phyloP scores from a whole-genome alignment of 2,888 invertebrate genomes.

The Tricholauxania praeusta region DNA sequence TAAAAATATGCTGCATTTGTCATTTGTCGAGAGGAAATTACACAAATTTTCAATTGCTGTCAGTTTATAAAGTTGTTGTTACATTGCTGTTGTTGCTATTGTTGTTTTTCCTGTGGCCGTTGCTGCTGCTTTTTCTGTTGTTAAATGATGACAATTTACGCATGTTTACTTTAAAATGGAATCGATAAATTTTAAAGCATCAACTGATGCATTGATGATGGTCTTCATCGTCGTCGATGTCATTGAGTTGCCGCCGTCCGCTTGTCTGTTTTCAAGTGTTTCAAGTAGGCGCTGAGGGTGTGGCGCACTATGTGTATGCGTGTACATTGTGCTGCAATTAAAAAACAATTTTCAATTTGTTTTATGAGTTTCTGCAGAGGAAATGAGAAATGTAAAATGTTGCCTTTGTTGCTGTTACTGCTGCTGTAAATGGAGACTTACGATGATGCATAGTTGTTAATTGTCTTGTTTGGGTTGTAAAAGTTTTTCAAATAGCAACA shows the following conservation, averaged over 20 bases:
- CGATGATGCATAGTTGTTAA: constrained; percentile 27
- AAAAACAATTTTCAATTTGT: constrained; percentile 34
- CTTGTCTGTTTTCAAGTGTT: too few species aligned
- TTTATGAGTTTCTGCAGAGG: constrained; percentile 31
- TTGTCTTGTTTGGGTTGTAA: constrained; percentile 24
- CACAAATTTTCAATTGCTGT: constrained; percentile 28
- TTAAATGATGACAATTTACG: constrained; percentile 26
- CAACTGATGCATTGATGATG: too few species aligned
- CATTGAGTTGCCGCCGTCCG: too few species aligned
- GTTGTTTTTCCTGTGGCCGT: background rate
- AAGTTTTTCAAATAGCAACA: too few species aligned
- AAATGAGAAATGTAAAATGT: background rate
- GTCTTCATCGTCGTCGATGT: too few species aligned
- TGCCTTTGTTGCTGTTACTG: too few species aligned
- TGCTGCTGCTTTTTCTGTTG: constrained; percentile 9
- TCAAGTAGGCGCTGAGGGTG: too few species aligned
- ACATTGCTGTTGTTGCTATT: constrained; percentile 4
- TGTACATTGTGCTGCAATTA: constrained; percentile 15
- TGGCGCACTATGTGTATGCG: too few species aligned
- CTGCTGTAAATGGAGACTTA: constrained; percentile 19
- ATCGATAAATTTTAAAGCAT: background rate
- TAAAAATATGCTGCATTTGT: too few species aligned
- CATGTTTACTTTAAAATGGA: constrained; percentile 9
- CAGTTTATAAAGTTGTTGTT: constrained; percentile 6
- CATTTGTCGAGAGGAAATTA: background rate